A percentile compares a stretch with the other conserved stretches of the same genome.
These are phyloP conservation scores for Laticauda colubrina DNA, from an alignment of 2,113 vertebrate species.

Conservation along the genomic window DNA sequence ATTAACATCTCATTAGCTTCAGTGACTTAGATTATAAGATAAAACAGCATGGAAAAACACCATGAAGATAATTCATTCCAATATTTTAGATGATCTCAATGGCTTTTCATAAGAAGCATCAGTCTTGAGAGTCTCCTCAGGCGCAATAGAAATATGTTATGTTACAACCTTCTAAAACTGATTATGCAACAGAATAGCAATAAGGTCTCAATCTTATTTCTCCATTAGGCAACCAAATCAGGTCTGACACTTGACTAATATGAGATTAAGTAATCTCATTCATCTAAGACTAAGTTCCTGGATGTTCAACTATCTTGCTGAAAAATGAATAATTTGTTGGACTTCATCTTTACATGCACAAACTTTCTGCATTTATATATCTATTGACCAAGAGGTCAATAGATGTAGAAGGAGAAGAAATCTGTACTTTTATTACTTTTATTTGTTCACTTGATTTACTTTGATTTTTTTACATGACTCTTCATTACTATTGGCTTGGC, in stretches of 20 bases:
- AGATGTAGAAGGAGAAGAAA: neutral
- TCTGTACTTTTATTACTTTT: neutral
- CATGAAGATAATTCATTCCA: neutral
- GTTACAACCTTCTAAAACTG: neutral
- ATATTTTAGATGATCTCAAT: neutral
- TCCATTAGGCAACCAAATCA: neutral
- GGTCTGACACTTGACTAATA: neutral
- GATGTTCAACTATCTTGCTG: neutral
- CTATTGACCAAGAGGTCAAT: neutral
- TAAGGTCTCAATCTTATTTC: neutral
- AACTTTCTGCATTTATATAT: neutral
- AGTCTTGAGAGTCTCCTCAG: neutral
- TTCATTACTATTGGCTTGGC: neutral
- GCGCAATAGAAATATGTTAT: neutral
- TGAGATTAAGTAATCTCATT: neutral
- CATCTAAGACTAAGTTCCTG: neutral
- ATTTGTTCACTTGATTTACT: neutral
- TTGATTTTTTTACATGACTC: neutral
- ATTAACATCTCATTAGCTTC: neutral
- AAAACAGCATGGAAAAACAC: neutral
- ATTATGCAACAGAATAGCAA: neutral
- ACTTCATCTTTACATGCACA: neutral
- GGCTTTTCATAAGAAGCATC: neutral
- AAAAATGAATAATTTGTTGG: neutral
- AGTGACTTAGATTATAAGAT: neutral